Conservation (phyloP, 30 jellyfish, hydroid and myxozoan species). For the Hydractinia echinata region DNA sequence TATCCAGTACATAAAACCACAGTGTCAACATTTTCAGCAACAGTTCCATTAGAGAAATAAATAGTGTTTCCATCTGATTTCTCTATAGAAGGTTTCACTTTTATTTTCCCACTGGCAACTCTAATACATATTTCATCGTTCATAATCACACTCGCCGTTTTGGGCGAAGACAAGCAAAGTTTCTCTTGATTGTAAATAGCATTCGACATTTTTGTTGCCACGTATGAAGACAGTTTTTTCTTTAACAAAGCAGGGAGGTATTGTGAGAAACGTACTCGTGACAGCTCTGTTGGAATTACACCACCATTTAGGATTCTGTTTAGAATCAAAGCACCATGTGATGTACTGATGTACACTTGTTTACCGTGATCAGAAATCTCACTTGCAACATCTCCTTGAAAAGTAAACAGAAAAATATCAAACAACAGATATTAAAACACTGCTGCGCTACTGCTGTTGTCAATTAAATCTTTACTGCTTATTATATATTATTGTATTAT, state of each 20-base stretch:
- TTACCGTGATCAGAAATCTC: slow-evolving; percentile 20
- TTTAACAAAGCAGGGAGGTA: slow-evolving; percentile 3
- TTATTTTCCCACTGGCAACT: slow-evolving; percentile 21
- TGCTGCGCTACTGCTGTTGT: too few relatives aligned
- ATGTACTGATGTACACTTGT: slow-evolving; percentile 15
- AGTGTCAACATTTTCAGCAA: slow-evolving; percentile 29
- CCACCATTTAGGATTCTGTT: slow-evolving; percentile 26
- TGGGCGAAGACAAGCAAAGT: slow-evolving; percentile 13
- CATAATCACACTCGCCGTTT: not conserved
- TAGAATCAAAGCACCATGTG: slow-evolving; percentile 9
- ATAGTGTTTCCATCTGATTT: slow-evolving; percentile 11
- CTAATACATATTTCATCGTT: slow-evolving; percentile 25
- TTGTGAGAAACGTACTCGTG: not conserved
- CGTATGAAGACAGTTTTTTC: not conserved
- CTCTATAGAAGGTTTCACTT: slow-evolving; percentile 16
- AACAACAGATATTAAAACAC: not conserved
- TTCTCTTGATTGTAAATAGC: slow-evolving; percentile 18
- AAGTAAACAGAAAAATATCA: not conserved
- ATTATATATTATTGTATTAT: too few relatives aligned
- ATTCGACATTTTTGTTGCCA: not conserved
- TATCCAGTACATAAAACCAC: slow-evolving; percentile 77
- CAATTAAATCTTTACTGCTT: too few relatives aligned
- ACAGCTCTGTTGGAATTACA: not conserved
- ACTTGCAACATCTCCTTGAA: slow-evolving; percentile 29
- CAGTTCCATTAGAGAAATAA: slow-evolving; percentile 19